phyloP scores from a whole-genome alignment of 1,140 invertebrate genomes.

The Pissodes strobi region DNA sequence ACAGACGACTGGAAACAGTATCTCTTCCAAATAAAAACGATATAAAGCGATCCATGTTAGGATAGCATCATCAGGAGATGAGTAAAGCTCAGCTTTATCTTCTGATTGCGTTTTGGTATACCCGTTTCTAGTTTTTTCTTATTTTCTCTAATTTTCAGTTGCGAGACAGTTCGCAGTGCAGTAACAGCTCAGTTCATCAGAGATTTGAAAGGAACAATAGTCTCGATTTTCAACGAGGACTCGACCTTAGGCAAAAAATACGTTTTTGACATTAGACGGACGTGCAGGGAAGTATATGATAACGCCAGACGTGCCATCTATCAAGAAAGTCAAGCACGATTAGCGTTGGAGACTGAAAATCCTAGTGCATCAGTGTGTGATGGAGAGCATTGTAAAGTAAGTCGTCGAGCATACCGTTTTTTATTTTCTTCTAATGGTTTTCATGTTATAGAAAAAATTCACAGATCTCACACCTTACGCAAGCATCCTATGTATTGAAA shows the following conservation, averaged over 20 bases:
- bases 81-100: too few relatives aligned
- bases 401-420: conserved; percentile 15
- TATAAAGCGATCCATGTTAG: too few relatives aligned
- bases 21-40: too few relatives aligned
- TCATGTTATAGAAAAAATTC: too few relatives aligned
- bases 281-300: conserved; percentile 85
- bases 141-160: conserved; percentile 59
- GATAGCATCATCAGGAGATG: too few relatives aligned
- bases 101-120: too few relatives aligned
- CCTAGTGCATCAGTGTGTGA: conserved; percentile 32
- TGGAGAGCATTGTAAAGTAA: conserved; percentile 52
- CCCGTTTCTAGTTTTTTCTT: too few relatives aligned
- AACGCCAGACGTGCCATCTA: conserved; percentile 77
- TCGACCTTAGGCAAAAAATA: conserved; percentile 84
- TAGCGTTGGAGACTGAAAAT: conserved; percentile 27
- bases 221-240: conserved; percentile 88
- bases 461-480: too few relatives aligned
- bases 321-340: conserved; percentile 41
- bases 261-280: conserved; percentile 86
- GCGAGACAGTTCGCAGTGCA: conserved; percentile 84
- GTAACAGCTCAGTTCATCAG: conserved; percentile 87
- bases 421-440: too few relatives aligned
- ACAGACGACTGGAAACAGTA: too few relatives aligned
- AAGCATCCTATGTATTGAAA: too few relatives aligned
- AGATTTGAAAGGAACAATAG: conserved; percentile 89